Evolutionary conservation across 2,888 invertebrate genomes (phyloP), one percentile per base, ranked within the genome.

Genomic region (Craniophora ligustri): DNA sequence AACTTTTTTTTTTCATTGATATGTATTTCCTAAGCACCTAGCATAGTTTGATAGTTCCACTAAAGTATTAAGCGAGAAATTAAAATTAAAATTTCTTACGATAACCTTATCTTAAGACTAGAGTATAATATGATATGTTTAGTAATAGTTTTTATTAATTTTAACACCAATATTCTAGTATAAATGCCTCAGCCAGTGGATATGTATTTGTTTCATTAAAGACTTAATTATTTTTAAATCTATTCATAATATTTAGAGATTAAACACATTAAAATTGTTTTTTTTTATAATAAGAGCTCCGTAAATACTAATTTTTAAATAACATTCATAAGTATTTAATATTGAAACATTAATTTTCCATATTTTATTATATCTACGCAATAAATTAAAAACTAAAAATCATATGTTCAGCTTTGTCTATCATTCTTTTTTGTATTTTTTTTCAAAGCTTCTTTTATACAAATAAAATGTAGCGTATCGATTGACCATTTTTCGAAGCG

Each of bases 171-270:
- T 87, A 82, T 83, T 79, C 78, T 84, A 84, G 75, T 85, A 85
- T 90, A 92, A 92, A 93, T 93, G 93, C 94, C 93, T 89, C 93
- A 93, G 93, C 93, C 93, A 93, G 89, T 80, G 81, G 91, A 93
- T 93, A 92, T 93, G 91, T 94, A 87, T 89, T 84, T 68, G 89
- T 92, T 92, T 92, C 87, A 86, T 86, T 83, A 73, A 88, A 89
- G 84, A 88, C 87, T 89, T 91, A 90, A 69, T 76, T 84, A 73
- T 51, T 63, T 83, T 81, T 82, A 78, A 84, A 79, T 77, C 69
- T 75, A 73, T 77, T 82, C 78, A 73, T 83, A 82, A 79, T 76
- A 55, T 75, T 84, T 82, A 86, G 81, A 82, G 84, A 84, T 86
- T 84, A 89, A 85, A 88, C 80, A 85, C 79, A 78, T 84, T 84